Evolutionary conservation across 2,797 vertebrate species (phyloP).

Genomic region (Pseudopleuronectes americanus): DNA sequence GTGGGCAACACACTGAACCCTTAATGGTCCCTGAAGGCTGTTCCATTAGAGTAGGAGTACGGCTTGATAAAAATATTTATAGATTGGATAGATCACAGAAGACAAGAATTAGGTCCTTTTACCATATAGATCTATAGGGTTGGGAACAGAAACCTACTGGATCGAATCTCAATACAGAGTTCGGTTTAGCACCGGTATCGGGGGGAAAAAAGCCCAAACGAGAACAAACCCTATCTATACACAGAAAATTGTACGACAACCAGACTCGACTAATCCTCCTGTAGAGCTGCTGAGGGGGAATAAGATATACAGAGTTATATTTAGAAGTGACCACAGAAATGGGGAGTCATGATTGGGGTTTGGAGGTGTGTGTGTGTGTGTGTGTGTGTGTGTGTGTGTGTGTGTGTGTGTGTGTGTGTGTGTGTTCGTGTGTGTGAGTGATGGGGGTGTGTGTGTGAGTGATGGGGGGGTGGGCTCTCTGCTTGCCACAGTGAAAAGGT

Average conservation of each 20-base stretch:
- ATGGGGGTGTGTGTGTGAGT: constrained; percentile 20
- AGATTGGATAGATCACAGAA: too few species aligned
- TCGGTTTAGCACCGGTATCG: too few species aligned
- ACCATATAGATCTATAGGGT: too few species aligned
- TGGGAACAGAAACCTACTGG: too few species aligned
- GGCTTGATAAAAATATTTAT: too few species aligned
- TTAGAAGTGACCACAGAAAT: constrained; percentile 38
- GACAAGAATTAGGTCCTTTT: too few species aligned
- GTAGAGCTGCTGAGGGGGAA: constrained; percentile 10
- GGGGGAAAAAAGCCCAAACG: too few species aligned
- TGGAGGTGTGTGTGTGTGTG: constrained; percentile 28
- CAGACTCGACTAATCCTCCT: constrained; percentile 4
- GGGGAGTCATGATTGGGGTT: constrained; percentile 33
- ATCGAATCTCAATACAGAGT: too few species aligned
- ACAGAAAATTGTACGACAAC: background rate
- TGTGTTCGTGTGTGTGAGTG: constrained; percentile 5
- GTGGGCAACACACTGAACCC: too few species aligned
- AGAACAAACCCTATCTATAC: background rate
- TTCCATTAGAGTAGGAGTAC: too few species aligned
- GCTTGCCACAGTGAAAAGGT: constrained; percentile 59
- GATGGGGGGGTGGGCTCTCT: constrained; percentile 22
- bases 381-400: constrained; percentile 7
- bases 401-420: constrained; percentile 10
- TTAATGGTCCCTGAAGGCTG: too few species aligned
- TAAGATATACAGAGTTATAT: constrained; percentile 31